Conservation (phyloP, 2,888 invertebrate species). For the Drosophila prostipennis region DNA sequence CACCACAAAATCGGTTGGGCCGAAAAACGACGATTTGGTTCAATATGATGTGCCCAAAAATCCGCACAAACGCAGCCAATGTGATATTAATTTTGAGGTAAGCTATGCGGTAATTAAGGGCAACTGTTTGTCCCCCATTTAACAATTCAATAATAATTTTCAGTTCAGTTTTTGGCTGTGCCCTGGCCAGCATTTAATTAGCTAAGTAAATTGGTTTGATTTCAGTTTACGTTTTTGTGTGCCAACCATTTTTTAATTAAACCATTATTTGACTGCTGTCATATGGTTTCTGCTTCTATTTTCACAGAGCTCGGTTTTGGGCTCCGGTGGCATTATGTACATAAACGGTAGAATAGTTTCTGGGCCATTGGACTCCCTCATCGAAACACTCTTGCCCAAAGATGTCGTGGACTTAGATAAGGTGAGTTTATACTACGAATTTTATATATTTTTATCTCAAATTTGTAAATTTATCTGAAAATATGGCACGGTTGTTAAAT, state of each 20-base stretch:
- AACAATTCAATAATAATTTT: constrained; percentile 18
- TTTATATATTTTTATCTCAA: background rate
- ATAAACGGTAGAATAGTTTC: constrained; percentile 84
- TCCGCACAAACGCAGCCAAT: constrained; percentile 76
- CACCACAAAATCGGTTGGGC: constrained; percentile 57
- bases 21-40: constrained; percentile 67
- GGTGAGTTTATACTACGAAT: constrained; percentile 63
- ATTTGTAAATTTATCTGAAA: too few species aligned
- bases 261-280: constrained; percentile 13
- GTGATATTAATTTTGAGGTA: constrained; percentile 83
- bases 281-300: constrained; percentile 3
- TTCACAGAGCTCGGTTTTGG: constrained; percentile 82
- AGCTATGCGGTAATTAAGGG: constrained; percentile 29
- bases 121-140: constrained; percentile 9
- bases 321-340: constrained; percentile 84
- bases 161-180: background rate
- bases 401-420: constrained; percentile 83
- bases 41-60: constrained; percentile 83
- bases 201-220: constrained; percentile 28
- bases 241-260: constrained; percentile 19
- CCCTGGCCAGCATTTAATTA: constrained; percentile 24
- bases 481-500: too few species aligned
- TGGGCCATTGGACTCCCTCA: constrained; percentile 83
- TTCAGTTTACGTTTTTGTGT: constrained; percentile 6
- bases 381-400: constrained; percentile 82